A percentile compares a stretch with the other conserved stretches of the same genome.
Evolutionary conservation across 1,140 invertebrate genomes (phyloP).

Genomic region (Drosophila suzukii): DNA sequence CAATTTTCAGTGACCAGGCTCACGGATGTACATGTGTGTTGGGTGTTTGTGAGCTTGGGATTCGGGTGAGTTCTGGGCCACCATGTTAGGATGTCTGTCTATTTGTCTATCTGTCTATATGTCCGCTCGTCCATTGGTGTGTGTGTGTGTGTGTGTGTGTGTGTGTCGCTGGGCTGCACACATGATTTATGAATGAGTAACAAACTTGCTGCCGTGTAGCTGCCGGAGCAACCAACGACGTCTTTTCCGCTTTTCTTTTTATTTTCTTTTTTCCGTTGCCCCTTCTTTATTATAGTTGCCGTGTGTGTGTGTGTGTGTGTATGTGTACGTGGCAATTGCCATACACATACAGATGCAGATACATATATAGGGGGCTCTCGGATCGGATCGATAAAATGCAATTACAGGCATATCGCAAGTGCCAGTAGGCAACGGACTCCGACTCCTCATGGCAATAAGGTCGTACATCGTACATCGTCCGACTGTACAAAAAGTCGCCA

Average conservation of each 20-base stretch:
- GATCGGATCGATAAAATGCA: slow-evolving; percentile 80
- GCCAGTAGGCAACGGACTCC: slow-evolving; percentile 68
- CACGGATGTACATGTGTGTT: slow-evolving; percentile 5
- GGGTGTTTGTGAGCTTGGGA: not conserved
- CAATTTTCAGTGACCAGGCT: slow-evolving; percentile 78
- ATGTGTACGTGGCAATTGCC: slow-evolving; percentile 72
- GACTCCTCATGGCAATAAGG: slow-evolving; percentile 74
- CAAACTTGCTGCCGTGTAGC: slow-evolving; percentile 81
- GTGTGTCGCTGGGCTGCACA: slow-evolving; percentile 63
- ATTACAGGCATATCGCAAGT: slow-evolving; percentile 83
- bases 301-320: slow-evolving; percentile 26
- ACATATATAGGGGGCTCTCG: slow-evolving; percentile 42
- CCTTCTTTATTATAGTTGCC: slow-evolving; percentile 74
- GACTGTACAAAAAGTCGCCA: slow-evolving; percentile 75
- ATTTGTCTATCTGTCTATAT: slow-evolving; percentile 47
- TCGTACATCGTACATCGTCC: slow-evolving; percentile 75
- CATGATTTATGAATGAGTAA: slow-evolving; percentile 83
- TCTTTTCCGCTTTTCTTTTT: slow-evolving; percentile 65
- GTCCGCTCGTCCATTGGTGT: slow-evolving; percentile 27
- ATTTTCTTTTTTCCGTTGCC: slow-evolving; percentile 27
- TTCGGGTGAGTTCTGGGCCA: slow-evolving; percentile 3
- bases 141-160: slow-evolving; percentile 30
- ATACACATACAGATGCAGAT: slow-evolving; percentile 49
- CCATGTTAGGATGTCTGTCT: slow-evolving; percentile 37
- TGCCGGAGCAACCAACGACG: slow-evolving; percentile 67